Conservation (phyloP, 2,113 vertebrate genomes). For the Mola mola region DNA sequence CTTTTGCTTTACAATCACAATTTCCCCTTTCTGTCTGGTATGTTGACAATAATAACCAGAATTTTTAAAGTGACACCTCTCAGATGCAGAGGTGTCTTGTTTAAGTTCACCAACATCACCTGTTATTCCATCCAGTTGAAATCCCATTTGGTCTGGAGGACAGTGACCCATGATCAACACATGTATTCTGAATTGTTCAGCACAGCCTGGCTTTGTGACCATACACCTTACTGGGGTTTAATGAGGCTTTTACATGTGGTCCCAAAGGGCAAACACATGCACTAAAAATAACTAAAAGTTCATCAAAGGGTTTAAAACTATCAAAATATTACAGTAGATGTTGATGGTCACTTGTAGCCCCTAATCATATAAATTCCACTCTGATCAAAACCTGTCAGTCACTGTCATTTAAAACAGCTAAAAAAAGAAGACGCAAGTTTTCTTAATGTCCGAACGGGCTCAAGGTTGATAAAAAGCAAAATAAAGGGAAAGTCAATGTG, state of each 20-base stretch:
- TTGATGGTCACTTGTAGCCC: too few relatives aligned
- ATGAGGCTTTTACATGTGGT: slow-evolving; percentile 4
- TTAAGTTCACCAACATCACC: too few relatives aligned
- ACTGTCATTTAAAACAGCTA: too few relatives aligned
- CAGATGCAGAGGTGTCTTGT: too few relatives aligned
- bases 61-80: not conserved
- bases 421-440: too few relatives aligned
- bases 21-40: not conserved
- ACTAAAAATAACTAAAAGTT: not conserved
- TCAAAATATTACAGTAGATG: too few relatives aligned
- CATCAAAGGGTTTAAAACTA: not conserved
- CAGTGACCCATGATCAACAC: slow-evolving; percentile 10
- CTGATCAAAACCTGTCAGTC: too few relatives aligned
- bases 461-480: too few relatives aligned
- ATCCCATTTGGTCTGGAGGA: not conserved
- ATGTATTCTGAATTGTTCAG: slow-evolving; percentile 4
- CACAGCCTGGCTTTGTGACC: slow-evolving; percentile 19
- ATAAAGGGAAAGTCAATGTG: too few relatives aligned
- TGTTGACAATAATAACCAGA: not conserved
- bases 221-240: slow-evolving; percentile 9
- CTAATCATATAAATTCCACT: too few relatives aligned
- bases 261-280: not conserved
- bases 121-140: not conserved
- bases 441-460: too few relatives aligned
- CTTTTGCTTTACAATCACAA: not conserved